Evolutionary conservation across 1,140 invertebrate genomes (phyloP), one percentile per base, ranked within the genome.

Genomic region (Wiebesia pumilae): DNA sequence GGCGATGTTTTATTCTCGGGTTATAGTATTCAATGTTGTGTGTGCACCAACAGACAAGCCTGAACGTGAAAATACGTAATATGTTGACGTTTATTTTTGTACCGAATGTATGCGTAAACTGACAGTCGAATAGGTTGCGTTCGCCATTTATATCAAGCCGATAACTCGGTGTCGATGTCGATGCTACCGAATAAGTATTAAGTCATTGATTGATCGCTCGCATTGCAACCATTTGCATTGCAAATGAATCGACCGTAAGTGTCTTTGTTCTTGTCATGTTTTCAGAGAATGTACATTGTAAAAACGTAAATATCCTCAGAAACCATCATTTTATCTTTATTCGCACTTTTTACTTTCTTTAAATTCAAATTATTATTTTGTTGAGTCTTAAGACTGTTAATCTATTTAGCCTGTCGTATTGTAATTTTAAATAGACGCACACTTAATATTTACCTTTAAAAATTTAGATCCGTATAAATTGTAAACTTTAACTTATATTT

Each of bases 201-300:
- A 87, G 85, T 88, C 69, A 62, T 77, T 90, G 87, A 90, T 88
- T 87, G 88, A 90, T 90, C 73, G 30, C 38, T 51, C 21, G 12
- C 30, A 35, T 30, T 40, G 16, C 33, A 24, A 24, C n/a, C 54
- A 65, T 81, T 81, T 81, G 33, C 35, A 27, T 43, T 51, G 40
- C n/a, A n/a, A 16, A 62, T 35, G 33, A 43, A 69, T 27, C 14
- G 58, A 27, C 24, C 6, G 58, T 1, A 62, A 10, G 24, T 69
- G 43, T 21, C n/a, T 81, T 65, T 40, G 6, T 62, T 81, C 69
- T 81, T 40, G 12, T 65, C 0, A 30, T 24, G 47, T 69, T 67
- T 40, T 30, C 27, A n/a, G 38, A 69, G 62, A 67, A 58, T 47
- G 62, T 65, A 0, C 58, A 43, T 67, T 65, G 6, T 43, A n/a